phyloP scores from a whole-genome alignment of 2,797 vertebrate genomes.

The Champsocephalus gunnari region DNA sequence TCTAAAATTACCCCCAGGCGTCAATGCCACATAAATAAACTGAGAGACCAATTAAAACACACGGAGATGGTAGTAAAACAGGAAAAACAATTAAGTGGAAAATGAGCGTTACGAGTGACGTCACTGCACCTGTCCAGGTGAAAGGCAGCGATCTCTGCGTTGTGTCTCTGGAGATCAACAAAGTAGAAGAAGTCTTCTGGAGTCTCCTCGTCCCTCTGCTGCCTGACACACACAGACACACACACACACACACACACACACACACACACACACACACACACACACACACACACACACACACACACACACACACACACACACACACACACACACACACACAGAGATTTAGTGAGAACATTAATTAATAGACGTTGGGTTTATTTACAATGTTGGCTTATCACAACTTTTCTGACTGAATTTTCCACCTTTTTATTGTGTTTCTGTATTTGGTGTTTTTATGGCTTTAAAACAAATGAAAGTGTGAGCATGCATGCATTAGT shows the following conservation, averaged over 20 bases:
- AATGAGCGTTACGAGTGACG: neutral
- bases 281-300: conserved; percentile 26
- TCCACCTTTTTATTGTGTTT: no score
- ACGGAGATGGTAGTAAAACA: conserved; percentile 11
- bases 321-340: conserved; percentile 7
- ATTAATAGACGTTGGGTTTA: no score
- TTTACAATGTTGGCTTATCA: no score
- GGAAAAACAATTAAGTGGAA: neutral
- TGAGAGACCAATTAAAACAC: conserved; percentile 10
- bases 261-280: conserved; percentile 32
- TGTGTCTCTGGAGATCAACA: conserved; percentile 95
- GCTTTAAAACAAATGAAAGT: no score
- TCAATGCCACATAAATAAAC: neutral
- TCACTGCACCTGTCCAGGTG: conserved; percentile 93
- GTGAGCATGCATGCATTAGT: no score
- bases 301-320: conserved; percentile 13
- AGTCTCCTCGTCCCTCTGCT: conserved; percentile 92
- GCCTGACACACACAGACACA: conserved; percentile 80
- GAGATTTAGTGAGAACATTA: no score
- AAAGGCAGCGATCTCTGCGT: conserved; percentile 96
- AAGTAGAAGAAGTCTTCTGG: conserved; percentile 95
- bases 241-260: conserved; percentile 42
- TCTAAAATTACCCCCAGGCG: conserved; percentile 29
- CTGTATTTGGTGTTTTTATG: no score
- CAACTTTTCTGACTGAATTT: no score